phyloP scores from a whole-genome alignment of 2,797 vertebrate species.

The Potorous gilbertii region DNA sequence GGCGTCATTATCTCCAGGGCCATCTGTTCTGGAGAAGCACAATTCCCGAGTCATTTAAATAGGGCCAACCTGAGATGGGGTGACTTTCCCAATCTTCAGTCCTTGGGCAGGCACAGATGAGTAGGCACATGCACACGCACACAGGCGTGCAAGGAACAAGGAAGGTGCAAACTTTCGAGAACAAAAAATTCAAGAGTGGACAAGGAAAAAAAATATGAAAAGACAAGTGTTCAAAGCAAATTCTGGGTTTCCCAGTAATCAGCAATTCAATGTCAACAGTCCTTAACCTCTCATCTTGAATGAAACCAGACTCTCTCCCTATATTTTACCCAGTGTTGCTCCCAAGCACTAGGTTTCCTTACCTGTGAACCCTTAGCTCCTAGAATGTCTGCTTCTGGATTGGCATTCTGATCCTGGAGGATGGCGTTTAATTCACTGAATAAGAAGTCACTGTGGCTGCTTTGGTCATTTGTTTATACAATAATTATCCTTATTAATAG shows the following conservation, averaged over 20 bases:
- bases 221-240: conserved; percentile 71
- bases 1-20: conserved; percentile 89
- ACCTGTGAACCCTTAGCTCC: background rate
- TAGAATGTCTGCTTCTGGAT: background rate
- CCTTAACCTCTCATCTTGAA: background rate
- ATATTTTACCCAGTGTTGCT: background rate
- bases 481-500: background rate
- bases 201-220: conserved; percentile 38
- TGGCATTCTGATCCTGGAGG: background rate
- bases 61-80: conserved; percentile 83
- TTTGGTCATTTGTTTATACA: background rate
- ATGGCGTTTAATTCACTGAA: background rate
- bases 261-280: background rate
- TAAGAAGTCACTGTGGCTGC: background rate
- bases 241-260: background rate
- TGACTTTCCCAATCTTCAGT: conserved; percentile 55
- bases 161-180: conserved; percentile 5
- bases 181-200: conserved; percentile 63
- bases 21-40: conserved; percentile 88
- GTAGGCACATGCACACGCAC: accelerated
- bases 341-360: conserved; percentile 64
- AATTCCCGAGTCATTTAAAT: conserved; percentile 87
- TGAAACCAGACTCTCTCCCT: background rate
- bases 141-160: background rate
- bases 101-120: background rate